Evolutionary conservation across 2,888 invertebrate genomes (phyloP).

Genomic region (Acanthosepion pharaonis): DNA sequence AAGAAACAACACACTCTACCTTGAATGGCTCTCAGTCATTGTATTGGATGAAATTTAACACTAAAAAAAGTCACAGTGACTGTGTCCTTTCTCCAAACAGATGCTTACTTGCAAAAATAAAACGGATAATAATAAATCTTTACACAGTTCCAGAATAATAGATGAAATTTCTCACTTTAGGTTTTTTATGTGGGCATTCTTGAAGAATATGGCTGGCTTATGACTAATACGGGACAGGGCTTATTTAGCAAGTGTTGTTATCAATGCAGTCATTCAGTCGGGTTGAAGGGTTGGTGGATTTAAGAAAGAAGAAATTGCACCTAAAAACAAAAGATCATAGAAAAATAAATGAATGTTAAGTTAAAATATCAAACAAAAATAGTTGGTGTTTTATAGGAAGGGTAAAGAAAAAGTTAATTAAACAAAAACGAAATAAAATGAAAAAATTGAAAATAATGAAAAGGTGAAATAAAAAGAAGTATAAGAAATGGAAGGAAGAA

Average conservation of each 20-base stretch:
- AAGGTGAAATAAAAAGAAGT: background rate
- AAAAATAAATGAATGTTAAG: background rate
- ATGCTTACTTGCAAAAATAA: background rate
- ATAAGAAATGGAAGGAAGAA: background rate
- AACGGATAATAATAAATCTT: background rate
- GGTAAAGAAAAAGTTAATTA: background rate
- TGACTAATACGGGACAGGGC: background rate
- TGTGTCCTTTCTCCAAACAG: background rate
- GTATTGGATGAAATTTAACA: too few species aligned
- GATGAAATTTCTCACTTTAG: background rate
- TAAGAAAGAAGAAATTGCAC: background rate
- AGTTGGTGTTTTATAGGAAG: background rate
- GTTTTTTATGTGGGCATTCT: background rate
- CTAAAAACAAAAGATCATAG: background rate
- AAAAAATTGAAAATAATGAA: too few species aligned
- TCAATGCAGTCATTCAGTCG: background rate
- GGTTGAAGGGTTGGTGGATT: background rate
- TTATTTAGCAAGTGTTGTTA: constrained; percentile 33
- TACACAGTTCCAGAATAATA: background rate
- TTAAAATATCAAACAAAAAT: background rate
- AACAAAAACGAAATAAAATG: background rate
- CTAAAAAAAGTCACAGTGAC: background rate
- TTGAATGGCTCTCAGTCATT: too few species aligned
- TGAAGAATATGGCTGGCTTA: background rate
- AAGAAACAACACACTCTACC: too few species aligned